phyloP scores from a whole-genome alignment of 2,113 vertebrate genomes.

The Laticauda laticaudata region DNA sequence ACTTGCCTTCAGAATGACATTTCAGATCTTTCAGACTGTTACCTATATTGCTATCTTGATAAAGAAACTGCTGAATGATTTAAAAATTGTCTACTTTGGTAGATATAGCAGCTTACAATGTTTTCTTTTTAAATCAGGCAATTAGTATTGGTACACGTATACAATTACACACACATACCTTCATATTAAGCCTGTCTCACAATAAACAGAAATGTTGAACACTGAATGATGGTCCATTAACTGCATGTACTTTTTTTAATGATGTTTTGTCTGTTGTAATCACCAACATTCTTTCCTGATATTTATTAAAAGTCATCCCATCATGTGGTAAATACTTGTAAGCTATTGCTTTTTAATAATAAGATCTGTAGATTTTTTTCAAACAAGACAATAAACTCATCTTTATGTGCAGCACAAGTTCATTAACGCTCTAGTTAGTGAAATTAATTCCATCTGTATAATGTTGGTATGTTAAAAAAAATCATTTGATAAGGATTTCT shows the following conservation, averaged over 20 bases:
- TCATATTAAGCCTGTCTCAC: background rate
- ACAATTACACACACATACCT: background rate
- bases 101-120: background rate
- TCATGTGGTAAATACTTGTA: constrained; percentile 26
- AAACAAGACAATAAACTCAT: constrained; percentile 63
- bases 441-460: background rate
- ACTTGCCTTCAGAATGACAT: background rate
- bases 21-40: background rate
- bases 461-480: background rate
- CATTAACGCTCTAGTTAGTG: constrained; percentile 9
- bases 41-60: background rate
- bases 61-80: background rate
- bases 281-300: background rate
- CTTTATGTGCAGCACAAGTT: constrained; percentile 56
- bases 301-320: background rate
- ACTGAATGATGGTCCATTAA: background rate
- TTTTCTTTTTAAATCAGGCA: background rate
- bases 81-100: background rate
- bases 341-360: constrained; percentile 25
- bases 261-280: background rate
- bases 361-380: constrained; percentile 54
- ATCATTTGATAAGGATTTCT: background rate
- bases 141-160: background rate
- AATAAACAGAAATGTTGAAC: background rate
- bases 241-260: background rate